Evolutionary conservation across 1,140 invertebrate species (phyloP).

Genomic region (Drosophila tropicalis): DNA sequence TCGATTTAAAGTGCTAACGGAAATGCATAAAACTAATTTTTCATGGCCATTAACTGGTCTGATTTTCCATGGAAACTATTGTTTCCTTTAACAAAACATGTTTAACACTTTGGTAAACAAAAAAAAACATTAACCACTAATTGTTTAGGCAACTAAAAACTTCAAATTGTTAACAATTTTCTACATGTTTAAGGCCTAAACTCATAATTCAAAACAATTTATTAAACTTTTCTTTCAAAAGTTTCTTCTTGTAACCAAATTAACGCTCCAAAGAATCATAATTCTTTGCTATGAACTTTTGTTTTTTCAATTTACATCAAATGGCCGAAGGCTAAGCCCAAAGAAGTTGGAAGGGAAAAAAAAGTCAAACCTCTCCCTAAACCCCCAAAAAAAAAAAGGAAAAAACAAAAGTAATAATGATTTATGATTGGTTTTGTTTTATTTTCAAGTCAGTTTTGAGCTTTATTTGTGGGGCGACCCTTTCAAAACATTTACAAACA

Average conservation of each 20-base stretch:
- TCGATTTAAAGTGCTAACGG: constrained; percentile 1
- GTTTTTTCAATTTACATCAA: constrained; percentile 8
- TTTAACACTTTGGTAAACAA: too few species aligned
- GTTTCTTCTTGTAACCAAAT: neutral
- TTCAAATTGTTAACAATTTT: too few species aligned
- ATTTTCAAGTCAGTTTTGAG: constrained; percentile 23
- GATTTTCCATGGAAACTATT: too few species aligned
- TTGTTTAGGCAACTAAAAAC: neutral
- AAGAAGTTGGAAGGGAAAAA: neutral
- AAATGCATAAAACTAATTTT: constrained; percentile 6
- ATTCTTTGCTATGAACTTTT: neutral
- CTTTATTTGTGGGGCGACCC: constrained; percentile 36
- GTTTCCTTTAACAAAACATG: too few species aligned
- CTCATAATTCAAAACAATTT: too few species aligned
- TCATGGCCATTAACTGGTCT: neutral
- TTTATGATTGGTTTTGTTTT: constrained; percentile 20
- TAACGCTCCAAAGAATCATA: constrained; percentile 1
- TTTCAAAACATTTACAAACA: constrained; percentile 73
- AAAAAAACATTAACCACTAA: neutral
- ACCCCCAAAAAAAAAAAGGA: neutral
- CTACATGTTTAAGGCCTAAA: too few species aligned
- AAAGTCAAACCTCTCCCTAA: neutral
- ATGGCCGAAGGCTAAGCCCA: neutral
- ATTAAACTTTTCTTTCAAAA: too few species aligned
- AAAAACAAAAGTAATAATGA: constrained; percentile 1